phyloP scores from a whole-genome alignment of 2,888 invertebrate genomes.

The Phlogophora meticulosa region DNA sequence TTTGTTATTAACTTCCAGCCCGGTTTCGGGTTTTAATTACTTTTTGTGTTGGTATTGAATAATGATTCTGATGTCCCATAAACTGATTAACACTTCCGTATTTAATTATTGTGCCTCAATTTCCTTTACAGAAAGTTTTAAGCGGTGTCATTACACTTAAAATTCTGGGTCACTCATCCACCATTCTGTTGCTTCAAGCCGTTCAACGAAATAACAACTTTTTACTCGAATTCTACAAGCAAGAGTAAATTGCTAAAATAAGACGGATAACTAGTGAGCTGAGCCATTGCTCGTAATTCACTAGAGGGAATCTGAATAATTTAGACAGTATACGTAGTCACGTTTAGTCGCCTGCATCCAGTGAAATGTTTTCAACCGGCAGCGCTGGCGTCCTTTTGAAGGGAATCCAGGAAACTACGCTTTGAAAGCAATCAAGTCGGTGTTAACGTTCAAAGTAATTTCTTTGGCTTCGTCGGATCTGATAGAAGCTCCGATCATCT shows the following conservation, averaged over 20 bases:
- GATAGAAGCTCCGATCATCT: conserved; percentile 69
- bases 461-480: conserved; percentile 79
- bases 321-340: conserved; percentile 75
- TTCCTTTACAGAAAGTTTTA: conserved; percentile 15
- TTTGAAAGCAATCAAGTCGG: conserved; percentile 82
- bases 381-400: conserved; percentile 77
- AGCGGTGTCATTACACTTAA: conserved; percentile 15
- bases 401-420: conserved; percentile 70
- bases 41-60: conserved; percentile 40
- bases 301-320: conserved; percentile 78
- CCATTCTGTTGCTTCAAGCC: conserved; percentile 16
- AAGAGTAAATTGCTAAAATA: conserved; percentile 65
- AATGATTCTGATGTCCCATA: conserved; percentile 22
- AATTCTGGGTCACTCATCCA: conserved; percentile 13
- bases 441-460: conserved; percentile 84
- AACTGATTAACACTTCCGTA: conserved; percentile 17
- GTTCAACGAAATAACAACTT: conserved; percentile 31
- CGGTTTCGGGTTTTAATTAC: conserved; percentile 47
- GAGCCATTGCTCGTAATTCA: conserved; percentile 68
- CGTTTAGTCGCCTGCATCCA: conserved; percentile 74
- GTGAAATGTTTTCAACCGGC: conserved; percentile 76
- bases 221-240: conserved; percentile 50
- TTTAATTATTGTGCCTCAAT: conserved; percentile 18
- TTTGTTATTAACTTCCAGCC: conserved; percentile 56
- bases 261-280: conserved; percentile 59